Percentiles rank a stretch among this genome's conserved stretches.
These are phyloP conservation scores for Troides oblongomaculatus DNA, from an alignment of 2,888 invertebrate genomes.

Conservation along the genomic window DNA sequence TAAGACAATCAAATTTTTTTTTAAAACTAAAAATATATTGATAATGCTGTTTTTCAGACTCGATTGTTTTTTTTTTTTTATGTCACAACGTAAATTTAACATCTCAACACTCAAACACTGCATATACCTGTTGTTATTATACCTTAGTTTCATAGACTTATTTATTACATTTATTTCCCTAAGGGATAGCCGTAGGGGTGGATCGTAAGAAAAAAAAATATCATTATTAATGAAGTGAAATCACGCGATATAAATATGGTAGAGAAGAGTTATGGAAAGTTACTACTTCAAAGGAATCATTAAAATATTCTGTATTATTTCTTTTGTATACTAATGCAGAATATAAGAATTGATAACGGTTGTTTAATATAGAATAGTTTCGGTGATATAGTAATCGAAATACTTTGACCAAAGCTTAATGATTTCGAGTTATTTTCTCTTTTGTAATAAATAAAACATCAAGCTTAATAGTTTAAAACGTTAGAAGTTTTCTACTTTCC, in stretches of 20 bases:
- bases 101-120: neutral
- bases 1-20: too few species aligned
- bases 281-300: constrained; percentile 34
- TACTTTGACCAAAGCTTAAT: too few species aligned
- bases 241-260: constrained; percentile 42
- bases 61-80: neutral
- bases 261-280: constrained; percentile 49
- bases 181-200: constrained; percentile 19
- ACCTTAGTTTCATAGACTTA: constrained; percentile 14
- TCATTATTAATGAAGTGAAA: constrained; percentile 55
- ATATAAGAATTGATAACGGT: neutral
- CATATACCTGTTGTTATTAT: neutral
- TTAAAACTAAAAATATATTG: too few species aligned
- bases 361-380: too few species aligned
- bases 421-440: too few species aligned
- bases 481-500: too few species aligned
- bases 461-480: too few species aligned
- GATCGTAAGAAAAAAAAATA: constrained; percentile 41
- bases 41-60: too few species aligned
- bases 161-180: constrained; percentile 28
- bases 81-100: neutral
- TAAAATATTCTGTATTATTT: constrained; percentile 51
- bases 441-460: too few species aligned
- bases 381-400: too few species aligned
- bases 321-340: neutral